phyloP scores from a whole-genome alignment of 1,140 invertebrate genomes.

The Galendromus occidentalis region DNA sequence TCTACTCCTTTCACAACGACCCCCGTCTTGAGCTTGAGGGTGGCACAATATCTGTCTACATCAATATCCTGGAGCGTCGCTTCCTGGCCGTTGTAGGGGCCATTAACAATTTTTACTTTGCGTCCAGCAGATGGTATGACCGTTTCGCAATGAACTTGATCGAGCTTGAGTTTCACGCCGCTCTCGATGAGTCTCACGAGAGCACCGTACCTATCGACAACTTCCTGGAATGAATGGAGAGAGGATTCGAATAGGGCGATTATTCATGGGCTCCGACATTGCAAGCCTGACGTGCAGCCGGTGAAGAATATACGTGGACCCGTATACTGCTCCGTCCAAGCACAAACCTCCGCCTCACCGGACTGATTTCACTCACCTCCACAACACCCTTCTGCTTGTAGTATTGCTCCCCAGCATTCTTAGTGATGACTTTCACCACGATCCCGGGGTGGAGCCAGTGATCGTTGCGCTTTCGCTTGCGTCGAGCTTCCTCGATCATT shows the following conservation, averaged over 20 bases:
- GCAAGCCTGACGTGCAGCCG: no score
- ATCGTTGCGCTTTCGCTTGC: slow-evolving; percentile 29
- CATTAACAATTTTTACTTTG: slow-evolving; percentile 58
- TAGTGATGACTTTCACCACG: slow-evolving; percentile 73
- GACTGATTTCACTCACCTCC: slow-evolving; percentile 24
- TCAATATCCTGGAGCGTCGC: slow-evolving; percentile 49
- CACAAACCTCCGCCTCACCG: no score
- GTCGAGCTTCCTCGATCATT: slow-evolving; percentile 51
- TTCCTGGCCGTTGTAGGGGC: slow-evolving; percentile 48
- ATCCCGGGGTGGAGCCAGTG: slow-evolving; percentile 37
- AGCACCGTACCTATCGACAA: slow-evolving; percentile 55
- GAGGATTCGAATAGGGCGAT: neutral
- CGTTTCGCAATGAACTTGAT: slow-evolving; percentile 78
- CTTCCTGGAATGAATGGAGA: slow-evolving; percentile 28
- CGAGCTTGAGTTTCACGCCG: slow-evolving; percentile 49
- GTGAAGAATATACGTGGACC: no score
- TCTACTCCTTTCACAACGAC: neutral
- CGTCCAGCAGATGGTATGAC: slow-evolving; percentile 74
- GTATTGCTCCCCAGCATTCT: slow-evolving; percentile 60
- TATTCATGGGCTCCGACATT: neutral
- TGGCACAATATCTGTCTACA: slow-evolving; percentile 49
- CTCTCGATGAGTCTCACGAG: slow-evolving; percentile 57
- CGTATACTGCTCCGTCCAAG: no score
- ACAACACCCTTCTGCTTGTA: slow-evolving; percentile 67
- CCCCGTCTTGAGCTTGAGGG: slow-evolving; percentile 38